Base-by-base conservation (phyloP, 2,888 invertebrate genomes). In the Liopterus haemorrhoidalis region DNA sequence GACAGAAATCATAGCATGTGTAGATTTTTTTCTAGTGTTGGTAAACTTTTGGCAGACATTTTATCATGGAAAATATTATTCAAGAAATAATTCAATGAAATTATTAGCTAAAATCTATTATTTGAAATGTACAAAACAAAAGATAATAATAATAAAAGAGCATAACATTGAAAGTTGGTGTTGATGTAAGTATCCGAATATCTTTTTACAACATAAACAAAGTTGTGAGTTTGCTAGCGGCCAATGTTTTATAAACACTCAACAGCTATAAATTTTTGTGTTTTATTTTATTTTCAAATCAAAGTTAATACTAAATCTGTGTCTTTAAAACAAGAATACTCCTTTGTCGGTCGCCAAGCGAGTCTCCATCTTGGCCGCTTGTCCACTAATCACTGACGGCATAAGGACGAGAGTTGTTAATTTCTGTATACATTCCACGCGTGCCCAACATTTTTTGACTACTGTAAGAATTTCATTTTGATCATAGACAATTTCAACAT, bases 181-280 rank as follows among this genome's bases (percentile, higher is more conserved):
- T n/a, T n/a, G n/a, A n/a, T n/a, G n/a, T n/a, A n/a, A n/a, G n/a
- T n/a, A n/a, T n/a, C n/a, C n/a, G n/a, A n/a, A n/a, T n/a, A n/a
- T n/a, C n/a, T n/a, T n/a, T n/a, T n/a, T n/a, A n/a, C n/a, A n/a
- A n/a, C n/a, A n/a, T n/a, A n/a, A n/a, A n/a, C n/a, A n/a, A n/a
- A 16, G 22, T 22, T 14, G 22, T 32, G 32, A 20, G 41, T 22
- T 31, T 33, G 46, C 28, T 27, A 18, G 28, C 57, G 59, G 56
- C 59, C 58, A 57, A 59, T 64, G 64, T 64, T 65, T 65, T 65
- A 64, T 65, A 64, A 65, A 65, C 65, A 64, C 65, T 64, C 58
- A 59, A 60, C 55, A 58, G 62, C 60, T 54, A 64, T 66, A 65
- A 66, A 66, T 66, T 62, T 62, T 63, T 64, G 5, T n/a, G 21